Conservation (phyloP, 2,797 vertebrate genomes). For the Neosilurus mollespiculum region DNA sequence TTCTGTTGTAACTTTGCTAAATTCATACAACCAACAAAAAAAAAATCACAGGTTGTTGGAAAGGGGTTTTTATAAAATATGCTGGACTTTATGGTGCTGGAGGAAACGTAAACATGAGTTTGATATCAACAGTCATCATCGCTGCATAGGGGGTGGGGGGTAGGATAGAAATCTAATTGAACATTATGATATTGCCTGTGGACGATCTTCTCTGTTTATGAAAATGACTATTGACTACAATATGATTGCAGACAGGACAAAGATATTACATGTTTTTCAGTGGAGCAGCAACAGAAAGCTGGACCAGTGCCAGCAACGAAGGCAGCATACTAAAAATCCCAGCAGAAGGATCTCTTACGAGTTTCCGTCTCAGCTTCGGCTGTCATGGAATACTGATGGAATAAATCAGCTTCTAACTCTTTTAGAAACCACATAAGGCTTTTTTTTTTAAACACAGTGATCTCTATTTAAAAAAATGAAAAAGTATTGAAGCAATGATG, state of each 20-base stretch:
- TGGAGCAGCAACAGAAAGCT: neutral
- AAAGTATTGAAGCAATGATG: neutral
- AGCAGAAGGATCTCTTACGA: conserved; percentile 12
- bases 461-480: conserved; percentile 12
- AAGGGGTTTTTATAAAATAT: neutral
- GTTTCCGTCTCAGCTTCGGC: conserved; percentile 2
- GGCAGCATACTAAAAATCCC: conserved; percentile 12
- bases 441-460: conserved; percentile 3
- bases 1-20: no score
- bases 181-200: neutral
- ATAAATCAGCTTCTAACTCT: conserved; percentile 23
- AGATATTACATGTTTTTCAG: conserved; percentile 16
- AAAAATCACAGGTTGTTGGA: no score
- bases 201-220: conserved; percentile 3
- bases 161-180: neutral
- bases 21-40: no score
- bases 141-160: neutral
- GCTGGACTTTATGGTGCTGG: neutral
- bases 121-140: conserved; percentile 2
- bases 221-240: conserved; percentile 5
- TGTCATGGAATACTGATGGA: conserved; percentile 23
- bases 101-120: neutral
- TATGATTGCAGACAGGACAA: conserved; percentile 1
- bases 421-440: neutral
- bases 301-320: conserved; percentile 7